Percentiles rank a stretch among this genome's conserved stretches.
Evolutionary conservation across 1,140 invertebrate species (phyloP).

Genomic region (Heliconius hermathena): DNA sequence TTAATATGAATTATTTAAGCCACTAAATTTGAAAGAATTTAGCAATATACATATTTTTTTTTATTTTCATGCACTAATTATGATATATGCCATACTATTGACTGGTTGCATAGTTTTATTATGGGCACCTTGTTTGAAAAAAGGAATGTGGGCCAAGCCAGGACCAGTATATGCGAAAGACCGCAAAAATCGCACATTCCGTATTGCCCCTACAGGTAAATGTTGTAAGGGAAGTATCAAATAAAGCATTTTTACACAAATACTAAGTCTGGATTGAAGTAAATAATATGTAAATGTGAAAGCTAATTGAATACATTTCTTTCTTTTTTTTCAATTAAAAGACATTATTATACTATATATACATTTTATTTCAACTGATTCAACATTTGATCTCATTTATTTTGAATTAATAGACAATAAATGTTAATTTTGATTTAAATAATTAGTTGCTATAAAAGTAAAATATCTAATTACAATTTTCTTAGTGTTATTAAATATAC

Average conservation of each 20-base stretch:
- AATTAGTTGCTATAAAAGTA: not conserved
- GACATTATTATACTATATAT: not conserved
- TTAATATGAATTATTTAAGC: too few relatives aligned
- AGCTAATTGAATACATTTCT: not conserved
- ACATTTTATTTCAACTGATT: not conserved
- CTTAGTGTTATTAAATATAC: not conserved
- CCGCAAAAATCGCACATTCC: constrained; percentile 62
- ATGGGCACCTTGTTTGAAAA: constrained; percentile 63
- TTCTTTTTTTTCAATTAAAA: not conserved
- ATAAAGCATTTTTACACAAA: not conserved
- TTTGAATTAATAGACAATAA: not conserved
- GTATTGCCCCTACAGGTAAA: constrained; percentile 55
- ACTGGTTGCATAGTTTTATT: constrained; percentile 46
- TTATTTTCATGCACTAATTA: constrained; percentile 33
- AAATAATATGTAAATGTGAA: not conserved
- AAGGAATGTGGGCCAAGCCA: constrained; percentile 49
- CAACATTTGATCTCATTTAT: not conserved
- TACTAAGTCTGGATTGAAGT: not conserved
- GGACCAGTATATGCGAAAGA: constrained; percentile 66
- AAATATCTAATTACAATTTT: not conserved
- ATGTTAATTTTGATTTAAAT: not conserved
- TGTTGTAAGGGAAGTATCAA: constrained; percentile 46
- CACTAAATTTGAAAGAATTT: too few relatives aligned
- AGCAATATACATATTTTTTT: not conserved
- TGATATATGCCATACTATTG: constrained; percentile 56